phyloP scores from a whole-genome alignment of 2,797 vertebrate species.

The Arctocebus calabarensis region DNA sequence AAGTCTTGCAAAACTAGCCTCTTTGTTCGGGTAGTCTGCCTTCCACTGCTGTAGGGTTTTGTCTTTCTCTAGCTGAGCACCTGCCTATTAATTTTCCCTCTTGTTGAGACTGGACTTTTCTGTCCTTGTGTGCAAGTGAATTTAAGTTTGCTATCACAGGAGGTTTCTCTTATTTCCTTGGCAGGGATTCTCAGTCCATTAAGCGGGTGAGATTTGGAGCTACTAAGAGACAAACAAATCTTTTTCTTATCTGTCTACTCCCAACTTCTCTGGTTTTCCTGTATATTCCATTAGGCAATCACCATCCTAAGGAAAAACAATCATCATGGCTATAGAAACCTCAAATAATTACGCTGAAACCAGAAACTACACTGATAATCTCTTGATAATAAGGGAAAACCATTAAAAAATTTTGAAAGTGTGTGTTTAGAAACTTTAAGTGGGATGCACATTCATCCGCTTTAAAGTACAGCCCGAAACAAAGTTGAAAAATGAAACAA shows the following conservation, averaged over 20 bases:
- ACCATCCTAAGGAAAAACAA: conserved; percentile 57
- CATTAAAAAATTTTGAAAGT: conserved; percentile 13
- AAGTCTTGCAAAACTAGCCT: conserved; percentile 24
- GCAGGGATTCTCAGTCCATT: conserved; percentile 65
- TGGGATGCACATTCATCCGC: background rate
- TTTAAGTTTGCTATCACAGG: conserved; percentile 52
- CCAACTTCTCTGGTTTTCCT: conserved; percentile 56
- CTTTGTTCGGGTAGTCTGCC: background rate
- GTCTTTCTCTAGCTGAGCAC: conserved; percentile 28
- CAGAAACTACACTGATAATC: conserved; percentile 36
- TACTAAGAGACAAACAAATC: conserved; percentile 66
- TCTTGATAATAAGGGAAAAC: conserved; percentile 62
- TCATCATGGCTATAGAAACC: conserved; percentile 25
- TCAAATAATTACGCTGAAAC: conserved; percentile 59
- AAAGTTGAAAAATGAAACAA: conserved; percentile 13
- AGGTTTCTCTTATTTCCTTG: conserved; percentile 68
- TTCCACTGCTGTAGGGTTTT: conserved; percentile 23
- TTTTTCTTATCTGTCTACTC: conserved; percentile 65
- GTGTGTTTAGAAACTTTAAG: conserved; percentile 12
- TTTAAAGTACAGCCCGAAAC: conserved; percentile 39
- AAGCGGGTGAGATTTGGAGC: conserved; percentile 50
- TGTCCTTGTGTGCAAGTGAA: background rate
- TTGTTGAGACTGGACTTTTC: conserved; percentile 25
- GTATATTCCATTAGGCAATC: conserved; percentile 61
- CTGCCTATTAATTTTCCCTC: conserved; percentile 44